Conservation (phyloP, 1,140 invertebrate genomes). For the Cephus cinctus region DNA sequence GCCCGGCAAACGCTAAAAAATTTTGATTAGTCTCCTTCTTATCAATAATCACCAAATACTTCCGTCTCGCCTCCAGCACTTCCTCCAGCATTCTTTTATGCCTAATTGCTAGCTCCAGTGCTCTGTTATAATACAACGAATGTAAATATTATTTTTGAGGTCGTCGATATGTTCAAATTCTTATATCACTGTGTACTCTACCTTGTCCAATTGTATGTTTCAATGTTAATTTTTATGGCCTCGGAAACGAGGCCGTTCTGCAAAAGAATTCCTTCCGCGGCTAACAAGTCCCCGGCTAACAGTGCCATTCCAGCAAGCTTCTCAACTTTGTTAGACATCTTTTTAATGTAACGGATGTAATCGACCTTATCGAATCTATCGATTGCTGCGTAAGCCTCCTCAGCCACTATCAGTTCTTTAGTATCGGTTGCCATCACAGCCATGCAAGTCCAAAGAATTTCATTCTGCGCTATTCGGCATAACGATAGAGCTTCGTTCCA, state of each 20-base stretch:
- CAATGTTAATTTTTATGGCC: slow-evolving; percentile 79
- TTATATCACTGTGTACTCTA: slow-evolving; percentile 32
- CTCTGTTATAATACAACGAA: slow-evolving; percentile 56
- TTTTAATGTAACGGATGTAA: slow-evolving; percentile 82
- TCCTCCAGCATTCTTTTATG: slow-evolving; percentile 76
- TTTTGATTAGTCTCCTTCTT: slow-evolving; percentile 73
- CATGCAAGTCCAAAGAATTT: slow-evolving; percentile 85
- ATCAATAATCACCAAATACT: slow-evolving; percentile 72
- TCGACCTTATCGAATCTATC: slow-evolving; percentile 88
- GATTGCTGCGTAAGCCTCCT: slow-evolving; percentile 92
- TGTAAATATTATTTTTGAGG: slow-evolving; percentile 8
- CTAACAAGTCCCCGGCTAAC: slow-evolving; percentile 73
- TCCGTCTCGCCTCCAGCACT: slow-evolving; percentile 73
- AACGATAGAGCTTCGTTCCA: slow-evolving; percentile 78
- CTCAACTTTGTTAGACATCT: slow-evolving; percentile 55
- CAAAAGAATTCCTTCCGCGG: slow-evolving; percentile 81
- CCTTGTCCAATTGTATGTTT: slow-evolving; percentile 84
- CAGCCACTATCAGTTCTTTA: slow-evolving; percentile 79
- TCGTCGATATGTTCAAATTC: not conserved
- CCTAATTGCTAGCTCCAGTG: slow-evolving; percentile 81
- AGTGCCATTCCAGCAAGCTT: slow-evolving; percentile 79
- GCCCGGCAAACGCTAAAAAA: slow-evolving; percentile 36
- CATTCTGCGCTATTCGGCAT: slow-evolving; percentile 79
- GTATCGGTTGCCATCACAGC: slow-evolving; percentile 82
- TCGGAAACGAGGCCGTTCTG: slow-evolving; percentile 75